A percentile compares a stretch with the other conserved stretches of the same genome.
Conservation (phyloP, 2,797 vertebrate species). For the Enteromius radiatus region DNA sequence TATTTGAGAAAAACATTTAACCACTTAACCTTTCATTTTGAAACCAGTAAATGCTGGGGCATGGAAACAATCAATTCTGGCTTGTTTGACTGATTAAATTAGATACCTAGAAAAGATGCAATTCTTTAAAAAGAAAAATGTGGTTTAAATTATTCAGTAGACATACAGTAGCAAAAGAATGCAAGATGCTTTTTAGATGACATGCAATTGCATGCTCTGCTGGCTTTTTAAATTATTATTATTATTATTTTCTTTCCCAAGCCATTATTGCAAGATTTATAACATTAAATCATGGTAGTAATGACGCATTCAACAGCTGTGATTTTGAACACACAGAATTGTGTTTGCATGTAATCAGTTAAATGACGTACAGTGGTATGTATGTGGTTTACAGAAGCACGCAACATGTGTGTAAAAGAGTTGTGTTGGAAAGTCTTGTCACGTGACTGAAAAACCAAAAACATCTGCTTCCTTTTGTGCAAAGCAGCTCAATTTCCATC, state of each 20-base stretch:
- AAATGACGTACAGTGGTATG: slow-evolving; percentile 19
- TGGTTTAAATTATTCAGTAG: slow-evolving; percentile 17
- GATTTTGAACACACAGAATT: slow-evolving; percentile 3
- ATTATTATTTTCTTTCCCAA: background rate
- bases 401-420: slow-evolving; percentile 21
- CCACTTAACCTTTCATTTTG: slow-evolving; percentile 6
- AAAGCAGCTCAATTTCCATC: slow-evolving; percentile 11
- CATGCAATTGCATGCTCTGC: background rate
- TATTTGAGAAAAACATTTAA: slow-evolving; percentile 4
- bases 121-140: background rate
- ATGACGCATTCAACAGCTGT: background rate
- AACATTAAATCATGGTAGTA: background rate
- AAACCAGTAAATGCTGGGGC: slow-evolving; percentile 17
- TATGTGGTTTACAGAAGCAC: slow-evolving; percentile 29
- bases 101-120: background rate
- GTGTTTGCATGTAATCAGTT: slow-evolving; percentile 2
- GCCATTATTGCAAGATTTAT: background rate
- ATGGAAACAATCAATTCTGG: slow-evolving; percentile 4
- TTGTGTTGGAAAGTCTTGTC: slow-evolving; percentile 35
- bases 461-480: slow-evolving; percentile 43
- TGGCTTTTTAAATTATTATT: background rate
- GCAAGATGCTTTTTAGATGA: background rate
- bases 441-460: slow-evolving; percentile 35
- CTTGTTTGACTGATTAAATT: background rate
- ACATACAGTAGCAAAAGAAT: background rate